Evolutionary conservation across 2,113 vertebrate genomes (phyloP).

Genomic region (Dipodomys spectabilis): DNA sequence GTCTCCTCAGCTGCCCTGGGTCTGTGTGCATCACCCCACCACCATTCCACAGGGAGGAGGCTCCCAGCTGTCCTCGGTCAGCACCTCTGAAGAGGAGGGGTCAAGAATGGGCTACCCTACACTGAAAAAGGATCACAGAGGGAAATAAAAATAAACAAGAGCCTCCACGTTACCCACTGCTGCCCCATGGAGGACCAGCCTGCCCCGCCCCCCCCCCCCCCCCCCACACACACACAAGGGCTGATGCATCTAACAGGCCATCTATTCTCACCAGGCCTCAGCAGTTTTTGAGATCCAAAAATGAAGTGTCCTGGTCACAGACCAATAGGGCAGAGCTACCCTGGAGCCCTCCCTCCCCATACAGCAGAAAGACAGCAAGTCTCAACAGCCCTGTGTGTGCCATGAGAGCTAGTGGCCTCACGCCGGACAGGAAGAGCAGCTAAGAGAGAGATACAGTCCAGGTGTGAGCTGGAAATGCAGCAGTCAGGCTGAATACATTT

Average conservation of each 20-base stretch:
- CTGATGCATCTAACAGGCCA: background rate
- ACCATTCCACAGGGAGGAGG: too few relatives aligned
- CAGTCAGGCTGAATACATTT: background rate
- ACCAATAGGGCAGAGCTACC: background rate
- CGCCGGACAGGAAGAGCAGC: background rate
- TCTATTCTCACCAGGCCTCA: background rate
- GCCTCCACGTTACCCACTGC: background rate
- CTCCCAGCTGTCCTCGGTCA: background rate
- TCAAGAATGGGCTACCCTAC: too few relatives aligned
- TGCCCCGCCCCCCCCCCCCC: too few relatives aligned
- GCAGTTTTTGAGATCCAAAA: background rate
- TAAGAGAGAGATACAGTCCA: accelerated
- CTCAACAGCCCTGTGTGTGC: background rate
- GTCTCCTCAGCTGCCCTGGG: background rate
- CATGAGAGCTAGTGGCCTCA: background rate
- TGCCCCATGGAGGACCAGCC: too few relatives aligned
- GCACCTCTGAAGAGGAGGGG: background rate
- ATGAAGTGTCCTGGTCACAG: background rate
- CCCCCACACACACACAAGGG: too few relatives aligned
- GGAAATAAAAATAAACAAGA: background rate
- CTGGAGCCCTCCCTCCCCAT: background rate
- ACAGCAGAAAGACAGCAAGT: background rate
- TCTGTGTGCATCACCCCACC: background rate
- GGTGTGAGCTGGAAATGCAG: background rate
- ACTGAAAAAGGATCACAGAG: background rate